These are phyloP conservation scores for Rhingia rostrata DNA, from an alignment of 2,888 invertebrate species.

Conservation along the genomic window DNA sequence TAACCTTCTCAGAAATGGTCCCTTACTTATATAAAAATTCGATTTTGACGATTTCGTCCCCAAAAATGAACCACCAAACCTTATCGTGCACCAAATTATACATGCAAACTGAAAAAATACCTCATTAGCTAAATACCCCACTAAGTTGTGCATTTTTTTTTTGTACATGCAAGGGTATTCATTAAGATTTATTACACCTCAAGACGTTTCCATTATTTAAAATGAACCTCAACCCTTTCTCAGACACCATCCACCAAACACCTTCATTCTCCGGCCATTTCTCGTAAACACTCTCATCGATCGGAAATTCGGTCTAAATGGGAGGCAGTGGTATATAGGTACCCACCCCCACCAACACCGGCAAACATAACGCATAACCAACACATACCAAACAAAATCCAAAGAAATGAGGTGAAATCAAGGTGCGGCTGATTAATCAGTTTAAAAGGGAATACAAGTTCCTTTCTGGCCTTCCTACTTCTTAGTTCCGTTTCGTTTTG, in stretches of 20 bases:
- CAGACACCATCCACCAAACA: not conserved
- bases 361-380: not conserved
- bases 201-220: conserved; percentile 1
- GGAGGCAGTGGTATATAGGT: not conserved
- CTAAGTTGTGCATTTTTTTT: conserved; percentile 45
- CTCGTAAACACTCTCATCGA: conserved; percentile 35
- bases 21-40: too few species aligned
- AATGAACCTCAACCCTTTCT: not conserved
- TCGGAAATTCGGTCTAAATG: conserved; percentile 57
- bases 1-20: too few species aligned
- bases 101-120: not conserved
- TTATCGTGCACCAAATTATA: too few species aligned
- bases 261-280: not conserved
- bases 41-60: too few species aligned
- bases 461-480: conserved; percentile 41
- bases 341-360: not conserved
- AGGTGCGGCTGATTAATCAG: conserved; percentile 72
- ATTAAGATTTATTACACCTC: conserved; percentile 46
- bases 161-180: conserved; percentile 32
- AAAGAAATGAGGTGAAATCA: conserved; percentile 43
- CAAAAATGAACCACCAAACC: too few species aligned
- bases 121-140: conserved; percentile 55
- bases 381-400: too few species aligned
- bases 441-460: conserved; percentile 68
- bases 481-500: not conserved